phyloP scores from a whole-genome alignment of 2,113 vertebrate species.

The Zosterops japonicus region DNA sequence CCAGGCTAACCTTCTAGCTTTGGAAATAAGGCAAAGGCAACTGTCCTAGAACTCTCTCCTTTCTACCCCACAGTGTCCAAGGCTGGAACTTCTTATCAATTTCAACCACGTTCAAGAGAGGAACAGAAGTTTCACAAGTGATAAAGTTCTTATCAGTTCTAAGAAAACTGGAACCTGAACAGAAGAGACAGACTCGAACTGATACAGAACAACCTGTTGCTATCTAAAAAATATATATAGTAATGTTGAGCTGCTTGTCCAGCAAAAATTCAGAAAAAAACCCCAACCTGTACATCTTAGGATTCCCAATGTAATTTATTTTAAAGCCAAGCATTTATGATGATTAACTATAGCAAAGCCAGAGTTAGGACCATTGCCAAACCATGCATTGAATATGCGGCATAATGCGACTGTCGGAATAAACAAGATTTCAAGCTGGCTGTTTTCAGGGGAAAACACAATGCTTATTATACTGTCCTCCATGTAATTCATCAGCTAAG shows the following conservation, averaged over 20 bases:
- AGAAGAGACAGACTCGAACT: not conserved
- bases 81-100: not conserved
- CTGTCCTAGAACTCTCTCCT: not conserved
- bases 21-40: not conserved
- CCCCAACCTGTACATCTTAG: not conserved
- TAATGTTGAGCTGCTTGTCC: not conserved
- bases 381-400: not conserved
- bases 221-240: not conserved
- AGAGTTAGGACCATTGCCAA: not conserved
- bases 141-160: conserved; percentile 17
- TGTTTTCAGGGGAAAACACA: not conserved
- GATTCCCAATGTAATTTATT: not conserved
- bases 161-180: conserved; percentile 8
- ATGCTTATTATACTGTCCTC: not conserved
- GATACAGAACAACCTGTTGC: not conserved
- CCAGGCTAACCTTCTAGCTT: not conserved
- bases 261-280: not conserved
- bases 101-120: not conserved
- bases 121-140: conserved; percentile 14
- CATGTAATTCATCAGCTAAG: not conserved
- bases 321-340: not conserved
- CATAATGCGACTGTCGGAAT: not conserved
- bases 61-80: not conserved
- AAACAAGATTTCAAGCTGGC: not conserved
- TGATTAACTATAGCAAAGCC: not conserved